These are phyloP conservation scores for Gallinago solitaria DNA, from an alignment of 2,797 vertebrate species.

Conservation along the genomic window DNA sequence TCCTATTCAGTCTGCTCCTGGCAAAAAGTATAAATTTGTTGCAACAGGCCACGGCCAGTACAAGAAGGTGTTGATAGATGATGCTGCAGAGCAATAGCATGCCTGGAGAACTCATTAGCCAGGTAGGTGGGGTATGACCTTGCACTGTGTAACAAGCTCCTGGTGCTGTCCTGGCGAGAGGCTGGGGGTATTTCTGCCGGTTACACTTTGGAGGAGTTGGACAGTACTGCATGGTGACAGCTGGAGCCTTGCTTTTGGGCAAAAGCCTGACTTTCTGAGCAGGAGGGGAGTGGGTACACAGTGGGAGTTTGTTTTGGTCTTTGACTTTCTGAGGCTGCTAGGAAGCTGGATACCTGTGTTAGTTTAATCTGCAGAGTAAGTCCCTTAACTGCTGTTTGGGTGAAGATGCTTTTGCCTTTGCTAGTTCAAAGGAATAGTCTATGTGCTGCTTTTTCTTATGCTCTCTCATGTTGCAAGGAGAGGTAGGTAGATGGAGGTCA, in stretches of 20 bases:
- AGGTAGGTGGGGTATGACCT: constrained; percentile 44
- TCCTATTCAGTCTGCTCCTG: constrained; percentile 75
- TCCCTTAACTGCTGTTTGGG: background rate
- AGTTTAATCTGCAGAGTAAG: background rate
- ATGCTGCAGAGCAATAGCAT: constrained; percentile 18
- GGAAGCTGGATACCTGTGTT: background rate
- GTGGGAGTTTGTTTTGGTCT: background rate
- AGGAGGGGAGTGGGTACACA: background rate
- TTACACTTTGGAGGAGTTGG: background rate
- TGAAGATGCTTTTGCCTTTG: background rate
- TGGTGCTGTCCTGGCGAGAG: background rate
- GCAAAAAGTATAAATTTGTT: constrained; percentile 91
- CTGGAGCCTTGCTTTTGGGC: background rate
- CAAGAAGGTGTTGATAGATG: constrained; percentile 86
- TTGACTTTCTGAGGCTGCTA: background rate
- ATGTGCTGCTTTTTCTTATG: background rate
- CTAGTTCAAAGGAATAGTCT: background rate
- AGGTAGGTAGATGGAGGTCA: background rate
- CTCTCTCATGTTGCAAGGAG: background rate
- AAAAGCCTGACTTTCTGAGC: background rate
- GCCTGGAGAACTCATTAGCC: constrained; percentile 22
- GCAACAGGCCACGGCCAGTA: constrained; percentile 94
- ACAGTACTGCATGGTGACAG: background rate
- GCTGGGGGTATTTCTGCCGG: background rate
- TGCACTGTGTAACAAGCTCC: background rate